A percentile compares a stretch with the other conserved stretches of the same genome.
phyloP scores from a whole-genome alignment of 2,888 invertebrate genomes.

The Diloba caeruleocephala region DNA sequence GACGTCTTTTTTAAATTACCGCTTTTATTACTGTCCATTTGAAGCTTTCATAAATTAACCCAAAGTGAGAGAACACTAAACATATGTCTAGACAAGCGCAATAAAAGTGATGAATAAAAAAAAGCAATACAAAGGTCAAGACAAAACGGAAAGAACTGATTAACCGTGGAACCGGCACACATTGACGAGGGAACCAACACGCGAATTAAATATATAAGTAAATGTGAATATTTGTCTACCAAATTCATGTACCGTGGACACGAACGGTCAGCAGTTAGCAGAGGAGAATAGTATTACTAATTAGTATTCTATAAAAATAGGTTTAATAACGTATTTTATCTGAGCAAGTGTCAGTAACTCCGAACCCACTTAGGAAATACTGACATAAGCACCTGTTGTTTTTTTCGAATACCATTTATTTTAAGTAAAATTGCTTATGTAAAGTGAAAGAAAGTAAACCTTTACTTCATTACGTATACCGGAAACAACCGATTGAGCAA shows the following conservation, averaged over 20 bases:
- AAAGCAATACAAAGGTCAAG: slow-evolving; percentile 27
- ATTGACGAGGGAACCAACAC: slow-evolving; percentile 18
- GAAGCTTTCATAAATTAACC: slow-evolving; percentile 5
- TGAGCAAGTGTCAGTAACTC: no score
- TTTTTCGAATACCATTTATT: no score
- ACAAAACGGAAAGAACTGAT: slow-evolving; percentile 46
- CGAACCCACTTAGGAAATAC: no score
- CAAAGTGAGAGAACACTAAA: slow-evolving; percentile 16
- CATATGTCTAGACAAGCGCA: slow-evolving; percentile 29
- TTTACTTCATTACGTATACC: slow-evolving; percentile 18
- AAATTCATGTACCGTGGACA: slow-evolving; percentile 34
- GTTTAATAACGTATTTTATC: no score
- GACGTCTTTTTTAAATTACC: no score
- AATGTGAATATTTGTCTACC: slow-evolving; percentile 40
- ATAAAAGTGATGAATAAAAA: slow-evolving; percentile 26
- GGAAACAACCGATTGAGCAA: slow-evolving; percentile 31
- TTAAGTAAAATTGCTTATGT: no score
- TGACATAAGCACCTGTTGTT: no score
- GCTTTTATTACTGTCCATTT: slow-evolving; percentile 3
- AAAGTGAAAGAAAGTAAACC: slow-evolving; percentile 30
- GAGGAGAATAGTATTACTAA: slow-evolving; percentile 3
- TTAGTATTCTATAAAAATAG: no score
- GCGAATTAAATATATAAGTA: slow-evolving; percentile 25
- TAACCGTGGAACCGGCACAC: slow-evolving; percentile 41
- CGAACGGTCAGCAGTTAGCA: slow-evolving; percentile 10